phyloP scores from a whole-genome alignment of 2,888 invertebrate genomes.

The Parnassius mnemosyne region DNA sequence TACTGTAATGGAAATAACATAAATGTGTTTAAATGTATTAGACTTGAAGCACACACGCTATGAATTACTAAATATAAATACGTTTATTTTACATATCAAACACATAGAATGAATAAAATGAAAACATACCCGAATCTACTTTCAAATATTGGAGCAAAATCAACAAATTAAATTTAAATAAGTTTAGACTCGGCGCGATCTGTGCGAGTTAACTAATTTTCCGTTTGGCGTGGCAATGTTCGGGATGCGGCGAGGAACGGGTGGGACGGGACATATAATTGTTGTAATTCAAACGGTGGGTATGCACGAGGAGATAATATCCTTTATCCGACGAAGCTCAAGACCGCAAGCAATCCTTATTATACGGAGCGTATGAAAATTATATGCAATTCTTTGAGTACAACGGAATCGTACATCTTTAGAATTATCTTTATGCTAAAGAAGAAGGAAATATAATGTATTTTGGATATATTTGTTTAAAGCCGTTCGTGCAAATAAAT shows the following conservation, averaged over 20 bases:
- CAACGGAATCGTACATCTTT: conserved; percentile 5
- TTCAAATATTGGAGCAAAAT: neutral
- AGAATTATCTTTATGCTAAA: conserved; percentile 1
- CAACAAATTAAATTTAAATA: conserved; percentile 37
- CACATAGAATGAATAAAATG: too few species aligned
- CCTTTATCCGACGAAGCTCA: conserved; percentile 19
- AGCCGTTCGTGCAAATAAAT: too few species aligned
- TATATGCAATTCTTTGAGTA: conserved; percentile 17
- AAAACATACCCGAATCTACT: neutral
- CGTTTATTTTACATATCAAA: too few species aligned
- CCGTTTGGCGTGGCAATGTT: conserved; percentile 28
- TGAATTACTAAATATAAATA: too few species aligned
- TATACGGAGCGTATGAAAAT: conserved; percentile 11
- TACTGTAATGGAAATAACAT: too few species aligned
- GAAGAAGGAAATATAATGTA: too few species aligned
- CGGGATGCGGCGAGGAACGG: conserved; percentile 2
- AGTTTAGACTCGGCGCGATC: conserved; percentile 23
- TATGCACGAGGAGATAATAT: conserved; percentile 23
- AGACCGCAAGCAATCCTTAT: conserved; percentile 22
- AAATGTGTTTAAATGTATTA: too few species aligned
- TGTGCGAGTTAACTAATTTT: conserved; percentile 33
- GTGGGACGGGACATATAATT: conserved; percentile 7
- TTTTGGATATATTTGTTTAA: too few species aligned
- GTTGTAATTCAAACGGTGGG: conserved; percentile 25
- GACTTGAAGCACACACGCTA: too few species aligned